A percentile compares a stretch with the other conserved stretches of the same genome.
Conservation (phyloP, 2,797 vertebrate genomes). For the Hydrocynus forskahlii region DNA sequence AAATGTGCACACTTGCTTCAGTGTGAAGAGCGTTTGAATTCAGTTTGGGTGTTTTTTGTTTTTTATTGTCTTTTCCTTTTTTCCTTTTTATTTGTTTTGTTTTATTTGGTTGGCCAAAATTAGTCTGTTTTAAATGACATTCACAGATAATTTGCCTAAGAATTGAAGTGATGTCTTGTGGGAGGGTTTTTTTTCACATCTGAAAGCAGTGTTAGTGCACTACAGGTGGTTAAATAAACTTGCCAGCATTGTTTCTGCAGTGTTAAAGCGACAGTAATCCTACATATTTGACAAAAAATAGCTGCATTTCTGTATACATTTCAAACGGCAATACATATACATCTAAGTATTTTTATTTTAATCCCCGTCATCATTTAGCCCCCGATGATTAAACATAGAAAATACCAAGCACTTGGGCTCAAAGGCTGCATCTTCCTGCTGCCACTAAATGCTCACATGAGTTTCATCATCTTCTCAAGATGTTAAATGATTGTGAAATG, state of each 20-base stretch:
- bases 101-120: background rate
- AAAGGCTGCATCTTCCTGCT: conserved; percentile 59
- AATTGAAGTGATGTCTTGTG: background rate
- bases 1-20: background rate
- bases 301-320: background rate
- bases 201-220: background rate
- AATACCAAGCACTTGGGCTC: conserved; percentile 35
- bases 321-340: background rate
- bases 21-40: background rate
- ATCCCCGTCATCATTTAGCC: conserved; percentile 32
- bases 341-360: background rate
- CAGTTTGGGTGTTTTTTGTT: background rate
- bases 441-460: conserved; percentile 77
- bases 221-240: background rate
- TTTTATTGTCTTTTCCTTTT: background rate
- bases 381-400: conserved; percentile 20
- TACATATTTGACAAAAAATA: background rate
- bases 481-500: conserved; percentile 70
- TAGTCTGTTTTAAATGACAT: background rate
- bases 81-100: background rate
- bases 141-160: background rate
- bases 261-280: background rate
- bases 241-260: background rate
- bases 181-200: background rate
- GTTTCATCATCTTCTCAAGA: conserved; percentile 62